Evolutionary conservation across 2,113 vertebrate species (phyloP).

Genomic region (Morone saxatilis): DNA sequence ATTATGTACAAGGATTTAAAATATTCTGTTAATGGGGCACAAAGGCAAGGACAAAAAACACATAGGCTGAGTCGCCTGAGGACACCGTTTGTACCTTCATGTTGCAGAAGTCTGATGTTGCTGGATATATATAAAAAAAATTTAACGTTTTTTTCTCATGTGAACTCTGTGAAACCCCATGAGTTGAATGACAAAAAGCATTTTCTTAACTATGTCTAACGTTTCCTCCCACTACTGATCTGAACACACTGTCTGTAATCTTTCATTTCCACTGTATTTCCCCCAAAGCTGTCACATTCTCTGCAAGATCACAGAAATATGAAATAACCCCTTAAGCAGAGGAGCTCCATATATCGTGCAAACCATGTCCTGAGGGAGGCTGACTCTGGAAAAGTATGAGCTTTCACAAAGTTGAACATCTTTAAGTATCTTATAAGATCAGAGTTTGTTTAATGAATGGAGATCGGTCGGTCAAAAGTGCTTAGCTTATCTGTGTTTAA

Average conservation of each 20-base stretch:
- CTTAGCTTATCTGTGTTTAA: not conserved
- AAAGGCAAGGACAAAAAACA: not conserved
- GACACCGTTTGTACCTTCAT: not conserved
- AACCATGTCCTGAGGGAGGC: constrained; percentile 18
- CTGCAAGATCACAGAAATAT: constrained; percentile 43
- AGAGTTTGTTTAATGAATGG: constrained; percentile 23
- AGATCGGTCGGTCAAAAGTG: not conserved
- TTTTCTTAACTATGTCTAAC: constrained; percentile 28
- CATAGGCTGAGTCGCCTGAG: not conserved
- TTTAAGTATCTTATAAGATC: constrained; percentile 18
- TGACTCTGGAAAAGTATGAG: constrained; percentile 18
- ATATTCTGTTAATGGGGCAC: constrained; percentile 1
- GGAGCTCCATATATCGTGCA: constrained; percentile 25
- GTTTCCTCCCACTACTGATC: constrained; percentile 24
- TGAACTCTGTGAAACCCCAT: constrained; percentile 23
- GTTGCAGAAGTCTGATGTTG: not conserved
- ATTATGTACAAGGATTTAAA: not conserved
- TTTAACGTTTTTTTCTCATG: not conserved
- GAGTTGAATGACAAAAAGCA: constrained; percentile 26
- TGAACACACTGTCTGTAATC: constrained; percentile 25
- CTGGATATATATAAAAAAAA: not conserved
- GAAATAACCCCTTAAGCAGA: constrained; percentile 21
- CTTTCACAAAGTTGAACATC: constrained; percentile 20
- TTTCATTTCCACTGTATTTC: constrained; percentile 34
- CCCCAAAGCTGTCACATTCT: constrained; percentile 34